Evolutionary conservation across 2,888 invertebrate species (phyloP), one percentile per base, ranked within the genome.

Genomic region (Gastrophysa polygoni): DNA sequence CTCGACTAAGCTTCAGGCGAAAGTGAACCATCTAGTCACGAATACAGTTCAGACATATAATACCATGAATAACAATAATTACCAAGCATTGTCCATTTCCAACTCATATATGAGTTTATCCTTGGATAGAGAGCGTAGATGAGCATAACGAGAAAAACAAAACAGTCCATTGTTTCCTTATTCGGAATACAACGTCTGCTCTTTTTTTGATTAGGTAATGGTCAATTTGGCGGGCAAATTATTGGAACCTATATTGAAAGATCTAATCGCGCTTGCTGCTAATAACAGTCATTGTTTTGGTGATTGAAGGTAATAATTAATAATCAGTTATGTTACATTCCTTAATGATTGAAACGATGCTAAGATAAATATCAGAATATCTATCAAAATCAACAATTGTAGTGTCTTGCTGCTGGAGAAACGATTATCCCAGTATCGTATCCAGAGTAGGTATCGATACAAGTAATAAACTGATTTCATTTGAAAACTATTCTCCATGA

Each of bases 91-190:
- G 57, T 57, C 43, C 24, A 7, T 24, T 24, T 24, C 7, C 32
- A 10, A 16, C 32, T 47, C 34, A 34, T 57, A 48, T 34, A 38
- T 47, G 10, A 51, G 47, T 62, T 58, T 55, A 58, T 62, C 58
- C 62, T 62, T 62, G 58, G 32, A 43, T 16, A 49, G 8, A 18
- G 54, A 44, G 24, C n/a, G 57, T 54, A 54, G 29, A 55, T 20
- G 29, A 54, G 47, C 18, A 54, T 24, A 59, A 54, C 21, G 52
- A 38, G 34, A 21, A 47, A 52, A 54, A 54, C 47, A 14, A 58
- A 61, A 58, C 62, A 58, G 29, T 49, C 51, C 57, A 49, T 62
- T 62, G 58, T 58, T 50, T 51, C 17, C 10, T 38, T 11, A 8
- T 18, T 1, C 2, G 38, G 18, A 50, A 50, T 11, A 46, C 6